Percentiles rank a stretch among this genome's conserved stretches.
Conservation (phyloP, 2,113 vertebrate species). For the Pao palembangensis region DNA sequence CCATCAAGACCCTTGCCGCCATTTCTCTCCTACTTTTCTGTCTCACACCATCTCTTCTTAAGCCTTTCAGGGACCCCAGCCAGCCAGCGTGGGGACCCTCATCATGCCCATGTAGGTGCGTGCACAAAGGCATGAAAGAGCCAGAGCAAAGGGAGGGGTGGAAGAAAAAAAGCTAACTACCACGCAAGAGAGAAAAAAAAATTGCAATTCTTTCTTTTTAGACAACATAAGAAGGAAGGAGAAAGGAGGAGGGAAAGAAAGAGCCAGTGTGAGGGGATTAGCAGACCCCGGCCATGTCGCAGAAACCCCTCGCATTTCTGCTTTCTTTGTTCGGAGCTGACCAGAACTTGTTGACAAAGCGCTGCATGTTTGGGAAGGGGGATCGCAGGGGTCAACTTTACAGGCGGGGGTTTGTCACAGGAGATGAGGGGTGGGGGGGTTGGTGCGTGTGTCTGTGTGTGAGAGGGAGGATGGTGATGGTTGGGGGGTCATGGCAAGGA, state of each 20-base stretch:
- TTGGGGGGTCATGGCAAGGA: slow-evolving; percentile 78
- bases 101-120: slow-evolving; percentile 68
- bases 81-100: slow-evolving; percentile 67
- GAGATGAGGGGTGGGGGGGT: slow-evolving; percentile 62
- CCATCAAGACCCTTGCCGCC: slow-evolving; percentile 37
- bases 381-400: slow-evolving; percentile 70
- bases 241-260: slow-evolving; percentile 83
- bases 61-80: slow-evolving; percentile 62
- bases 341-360: slow-evolving; percentile 92
- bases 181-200: slow-evolving; percentile 72
- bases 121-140: slow-evolving; percentile 68
- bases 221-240: slow-evolving; percentile 79
- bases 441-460: slow-evolving; percentile 31
- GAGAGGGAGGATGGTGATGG: slow-evolving; percentile 13
- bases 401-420: slow-evolving; percentile 52
- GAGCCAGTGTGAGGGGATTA: slow-evolving; percentile 84
- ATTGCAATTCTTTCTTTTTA: slow-evolving; percentile 77
- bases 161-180: slow-evolving; percentile 59
- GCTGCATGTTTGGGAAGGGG: slow-evolving; percentile 71
- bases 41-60: slow-evolving; percentile 45
- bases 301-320: slow-evolving; percentile 84
- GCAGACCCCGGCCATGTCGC: slow-evolving; percentile 84
- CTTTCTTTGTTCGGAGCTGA: slow-evolving; percentile 86
- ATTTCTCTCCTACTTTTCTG: slow-evolving; percentile 33
- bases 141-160: slow-evolving; percentile 44